Evolutionary conservation across 2,888 invertebrate genomes (phyloP), one percentile per base, ranked within the genome.

Genomic region (Tetanocera ferruginea): DNA sequence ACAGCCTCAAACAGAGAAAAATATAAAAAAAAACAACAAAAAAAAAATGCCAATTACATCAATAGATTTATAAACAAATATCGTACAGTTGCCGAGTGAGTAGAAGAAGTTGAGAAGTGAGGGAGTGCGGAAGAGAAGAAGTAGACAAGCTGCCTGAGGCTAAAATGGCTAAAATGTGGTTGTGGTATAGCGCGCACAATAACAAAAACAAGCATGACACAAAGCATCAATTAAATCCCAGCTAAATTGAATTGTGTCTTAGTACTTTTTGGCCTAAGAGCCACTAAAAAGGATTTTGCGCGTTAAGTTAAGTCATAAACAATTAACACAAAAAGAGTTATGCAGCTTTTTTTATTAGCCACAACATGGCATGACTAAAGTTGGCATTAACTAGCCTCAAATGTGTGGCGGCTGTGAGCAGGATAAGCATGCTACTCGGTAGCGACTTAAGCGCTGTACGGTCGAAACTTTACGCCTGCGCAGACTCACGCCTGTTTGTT

Each of bases 241-340:
- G 23, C 34, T 34, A 34, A 66, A 62, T 66, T 64, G 66, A 66
- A 25, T 52, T 49, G 23, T 14, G 49, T 2, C 19, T 37, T 37
- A 37, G 3, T 11, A 25, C 14, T 23, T 14, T n/a, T 23, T 28
- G 49, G 23, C 17, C 14, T 51, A 28, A 14, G 5, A 17, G 62
- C 60, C 57, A 37, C 57, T 23, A 19, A 31, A 25, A 49, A 73
- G 43, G 28, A 55, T 43, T 60, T 37, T 60, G 28, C 23, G 14
- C 60, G 9, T 60, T n/a, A 14, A 43, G 49, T 69, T 49, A 28
- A 62, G 73, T 25, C 73, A 73, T 62, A 73, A 73, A 73, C 43
- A 73, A 62, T 60, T 8, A 11, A 25, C 73, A 25, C n/a, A 62
- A 55, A 37, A 14, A 60, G 9, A 37, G 19, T 14, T 14, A 28